Conservation (phyloP, 2,113 vertebrate species). For the Cynopterus brachyotis region DNA sequence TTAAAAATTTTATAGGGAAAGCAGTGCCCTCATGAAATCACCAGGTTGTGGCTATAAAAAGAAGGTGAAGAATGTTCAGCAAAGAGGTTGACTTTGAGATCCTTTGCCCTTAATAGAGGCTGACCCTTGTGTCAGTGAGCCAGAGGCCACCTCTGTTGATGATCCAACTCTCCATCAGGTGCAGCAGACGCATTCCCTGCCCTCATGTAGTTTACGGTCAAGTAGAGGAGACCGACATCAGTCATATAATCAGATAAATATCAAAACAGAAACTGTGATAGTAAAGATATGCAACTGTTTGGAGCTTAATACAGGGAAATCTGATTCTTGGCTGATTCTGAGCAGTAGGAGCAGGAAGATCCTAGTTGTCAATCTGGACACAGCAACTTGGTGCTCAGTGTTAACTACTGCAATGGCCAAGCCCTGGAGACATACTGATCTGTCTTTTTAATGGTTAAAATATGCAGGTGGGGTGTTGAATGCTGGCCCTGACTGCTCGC, state of each 20-base stretch:
- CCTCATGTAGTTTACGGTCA: background rate
- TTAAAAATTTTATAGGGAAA: background rate
- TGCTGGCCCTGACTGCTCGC: background rate
- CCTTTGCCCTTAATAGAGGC: background rate
- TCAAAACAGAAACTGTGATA: background rate
- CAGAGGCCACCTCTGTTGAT: background rate
- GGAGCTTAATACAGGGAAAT: background rate
- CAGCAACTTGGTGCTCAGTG: background rate
- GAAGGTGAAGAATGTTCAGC: background rate
- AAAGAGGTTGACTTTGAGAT: background rate
- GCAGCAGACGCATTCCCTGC: background rate
- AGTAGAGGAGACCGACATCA: background rate
- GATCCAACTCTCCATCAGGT: background rate
- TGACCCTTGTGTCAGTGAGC: background rate
- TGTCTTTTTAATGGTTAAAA: background rate
- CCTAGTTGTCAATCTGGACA: background rate
- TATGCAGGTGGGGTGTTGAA: background rate
- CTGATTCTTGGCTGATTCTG: background rate
- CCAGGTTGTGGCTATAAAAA: background rate
- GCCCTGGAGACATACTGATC: background rate
- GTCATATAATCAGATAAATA: background rate
- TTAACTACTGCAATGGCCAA: background rate
- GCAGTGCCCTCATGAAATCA: background rate
- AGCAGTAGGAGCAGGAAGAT: background rate
- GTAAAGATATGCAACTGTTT: background rate